phyloP scores from a whole-genome alignment of 2,113 vertebrate genomes.

The Suricata suricatta region DNA sequence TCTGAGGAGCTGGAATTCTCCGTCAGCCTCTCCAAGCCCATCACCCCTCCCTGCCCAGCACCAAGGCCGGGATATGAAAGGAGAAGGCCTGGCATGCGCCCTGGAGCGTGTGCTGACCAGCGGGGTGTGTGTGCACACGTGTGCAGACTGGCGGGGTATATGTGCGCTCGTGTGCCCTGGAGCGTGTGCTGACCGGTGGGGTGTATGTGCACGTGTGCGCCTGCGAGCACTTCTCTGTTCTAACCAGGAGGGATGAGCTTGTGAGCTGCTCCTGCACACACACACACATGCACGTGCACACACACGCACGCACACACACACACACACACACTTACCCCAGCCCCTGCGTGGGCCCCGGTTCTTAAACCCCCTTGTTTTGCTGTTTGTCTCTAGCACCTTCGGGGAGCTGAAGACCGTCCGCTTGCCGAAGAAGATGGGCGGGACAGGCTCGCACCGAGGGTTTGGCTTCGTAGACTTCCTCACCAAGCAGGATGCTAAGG shows the following conservation, averaged over 20 bases:
- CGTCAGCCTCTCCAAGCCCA: accelerated
- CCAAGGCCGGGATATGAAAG: neutral
- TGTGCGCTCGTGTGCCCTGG: accelerated
- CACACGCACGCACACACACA: too few species aligned
- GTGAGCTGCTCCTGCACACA: neutral
- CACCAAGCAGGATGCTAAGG: constrained; percentile 98
- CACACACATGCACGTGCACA: too few species aligned
- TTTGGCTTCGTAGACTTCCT: constrained; percentile 98
- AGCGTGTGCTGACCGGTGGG: accelerated
- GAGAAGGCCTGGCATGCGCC: neutral
- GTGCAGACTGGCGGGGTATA: too few species aligned
- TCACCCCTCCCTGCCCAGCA: accelerated
- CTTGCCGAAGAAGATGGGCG: constrained; percentile 94
- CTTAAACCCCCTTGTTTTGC: neutral
- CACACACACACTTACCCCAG: too few species aligned
- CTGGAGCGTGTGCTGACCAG: accelerated
- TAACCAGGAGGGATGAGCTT: accelerated
- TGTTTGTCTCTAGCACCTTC: constrained; percentile 89
- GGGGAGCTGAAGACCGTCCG: constrained; percentile 97
- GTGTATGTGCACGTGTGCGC: accelerated
- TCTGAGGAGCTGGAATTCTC: neutral
- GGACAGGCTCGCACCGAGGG: constrained; percentile 92
- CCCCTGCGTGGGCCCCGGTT: accelerated
- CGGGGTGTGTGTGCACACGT: too few species aligned
- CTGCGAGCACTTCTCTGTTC: neutral